These are phyloP conservation scores for Boulengeromyrus knoepffleri DNA, from an alignment of 2,113 vertebrate genomes.

Conservation along the genomic window DNA sequence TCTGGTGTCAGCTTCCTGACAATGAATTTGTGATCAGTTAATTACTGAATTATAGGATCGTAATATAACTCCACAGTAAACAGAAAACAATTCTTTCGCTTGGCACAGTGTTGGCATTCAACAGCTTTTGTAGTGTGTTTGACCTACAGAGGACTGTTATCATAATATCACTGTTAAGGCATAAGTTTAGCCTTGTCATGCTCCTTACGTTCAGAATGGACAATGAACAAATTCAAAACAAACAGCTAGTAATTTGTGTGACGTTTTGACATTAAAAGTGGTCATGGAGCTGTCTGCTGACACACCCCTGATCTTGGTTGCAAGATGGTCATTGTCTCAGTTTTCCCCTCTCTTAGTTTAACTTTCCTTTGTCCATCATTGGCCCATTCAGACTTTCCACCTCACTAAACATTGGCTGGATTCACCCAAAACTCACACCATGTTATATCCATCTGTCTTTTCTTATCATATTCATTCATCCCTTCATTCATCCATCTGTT, in stretches of 20 bases:
- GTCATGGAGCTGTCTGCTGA: background rate
- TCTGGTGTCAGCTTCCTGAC: background rate
- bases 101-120: background rate
- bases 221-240: background rate
- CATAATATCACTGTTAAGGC: background rate
- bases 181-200: background rate
- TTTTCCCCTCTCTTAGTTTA: background rate
- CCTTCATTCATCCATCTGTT: background rate
- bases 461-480: background rate
- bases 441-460: slow-evolving; percentile 4
- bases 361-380: background rate
- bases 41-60: background rate
- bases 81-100: background rate
- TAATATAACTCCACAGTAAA: background rate
- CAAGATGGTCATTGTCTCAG: background rate
- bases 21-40: background rate
- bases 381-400: background rate
- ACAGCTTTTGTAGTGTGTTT: background rate
- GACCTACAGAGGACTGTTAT: background rate
- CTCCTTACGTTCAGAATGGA: background rate
- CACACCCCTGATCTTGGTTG: background rate
- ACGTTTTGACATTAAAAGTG: background rate
- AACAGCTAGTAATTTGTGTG: background rate
- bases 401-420: background rate
- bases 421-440: background rate